Percentiles rank a stretch among this genome's conserved stretches.
phyloP scores from a whole-genome alignment of 2,113 vertebrate species.

The Anoura caudifer region DNA sequence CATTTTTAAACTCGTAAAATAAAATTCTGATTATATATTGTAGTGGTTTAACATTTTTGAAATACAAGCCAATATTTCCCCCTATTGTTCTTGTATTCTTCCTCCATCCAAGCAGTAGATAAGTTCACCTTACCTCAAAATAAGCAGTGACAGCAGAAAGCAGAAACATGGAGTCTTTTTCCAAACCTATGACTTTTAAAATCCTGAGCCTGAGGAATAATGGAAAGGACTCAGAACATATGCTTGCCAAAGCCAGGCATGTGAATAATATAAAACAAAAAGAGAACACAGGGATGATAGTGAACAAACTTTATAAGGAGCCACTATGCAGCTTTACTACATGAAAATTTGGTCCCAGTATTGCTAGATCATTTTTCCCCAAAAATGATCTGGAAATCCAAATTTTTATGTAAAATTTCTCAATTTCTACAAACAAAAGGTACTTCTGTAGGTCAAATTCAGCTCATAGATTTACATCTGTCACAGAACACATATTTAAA shows the following conservation, averaged over 20 bases:
- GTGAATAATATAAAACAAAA: not conserved
- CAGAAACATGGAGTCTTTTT: not conserved
- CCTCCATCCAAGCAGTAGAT: not conserved
- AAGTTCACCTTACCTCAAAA: not conserved
- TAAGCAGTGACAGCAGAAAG: not conserved
- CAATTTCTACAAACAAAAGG: not conserved
- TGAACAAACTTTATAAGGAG: not conserved
- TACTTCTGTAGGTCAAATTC: not conserved
- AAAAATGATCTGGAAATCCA: not conserved
- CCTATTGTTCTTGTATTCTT: not conserved
- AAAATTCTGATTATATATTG: not conserved
- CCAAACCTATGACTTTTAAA: not conserved
- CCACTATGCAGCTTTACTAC: not conserved
- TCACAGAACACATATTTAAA: not conserved
- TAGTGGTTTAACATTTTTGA: not conserved
- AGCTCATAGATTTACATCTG: not conserved
- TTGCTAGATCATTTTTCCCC: not conserved
- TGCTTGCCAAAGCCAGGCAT: not conserved
- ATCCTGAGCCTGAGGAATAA: not conserved
- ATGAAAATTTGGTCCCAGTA: not conserved
- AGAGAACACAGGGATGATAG: not conserved
- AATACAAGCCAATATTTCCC: not conserved
- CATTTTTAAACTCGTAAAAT: conserved; percentile 23
- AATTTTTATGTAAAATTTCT: not conserved
- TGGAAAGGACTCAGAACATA: not conserved